A percentile compares a stretch with the other conserved stretches of the same genome.
These are phyloP conservation scores for Spilogale gracilis DNA, from an alignment of 2,113 vertebrate species.

Conservation along the genomic window DNA sequence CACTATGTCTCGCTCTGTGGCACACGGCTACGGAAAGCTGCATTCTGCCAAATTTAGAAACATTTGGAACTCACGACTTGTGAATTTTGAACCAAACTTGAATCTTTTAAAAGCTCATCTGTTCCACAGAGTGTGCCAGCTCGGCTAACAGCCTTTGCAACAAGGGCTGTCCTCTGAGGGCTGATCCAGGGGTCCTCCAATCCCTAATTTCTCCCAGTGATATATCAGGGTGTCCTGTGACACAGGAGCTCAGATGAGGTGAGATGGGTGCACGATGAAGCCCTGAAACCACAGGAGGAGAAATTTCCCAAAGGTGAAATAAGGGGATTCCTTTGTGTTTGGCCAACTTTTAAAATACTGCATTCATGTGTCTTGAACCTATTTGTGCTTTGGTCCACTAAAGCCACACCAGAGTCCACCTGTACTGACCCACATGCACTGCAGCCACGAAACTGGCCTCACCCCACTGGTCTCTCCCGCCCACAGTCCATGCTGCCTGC, in stretches of 20 bases:
- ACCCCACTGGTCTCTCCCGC: rapidly evolving
- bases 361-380: not conserved
- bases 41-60: constrained; percentile 79
- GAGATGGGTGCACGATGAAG: rapidly evolving
- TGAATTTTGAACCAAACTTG: constrained; percentile 83
- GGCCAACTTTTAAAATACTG: not conserved
- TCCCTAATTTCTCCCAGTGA: rapidly evolving
- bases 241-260: not conserved
- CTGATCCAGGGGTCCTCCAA: not conserved
- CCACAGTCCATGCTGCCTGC: rapidly evolving
- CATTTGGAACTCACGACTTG: constrained; percentile 83
- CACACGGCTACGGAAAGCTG: constrained; percentile 65
- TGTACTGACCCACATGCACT: no score
- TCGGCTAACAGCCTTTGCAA: not conserved
- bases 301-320: not conserved
- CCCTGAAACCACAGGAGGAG: not conserved
- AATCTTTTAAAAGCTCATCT: constrained; percentile 84
- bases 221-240: rapidly evolving
- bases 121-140: constrained; percentile 66
- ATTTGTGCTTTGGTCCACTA: not conserved
- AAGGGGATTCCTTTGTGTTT: not conserved
- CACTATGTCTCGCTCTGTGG: constrained; percentile 73
- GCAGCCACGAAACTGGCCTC: not conserved
- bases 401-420: rapidly evolving
- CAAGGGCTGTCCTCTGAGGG: not conserved